Evolutionary conservation across 2,888 invertebrate species (phyloP), one percentile per base, ranked within the genome.

Genomic region (Toxonevra muliebris): DNA sequence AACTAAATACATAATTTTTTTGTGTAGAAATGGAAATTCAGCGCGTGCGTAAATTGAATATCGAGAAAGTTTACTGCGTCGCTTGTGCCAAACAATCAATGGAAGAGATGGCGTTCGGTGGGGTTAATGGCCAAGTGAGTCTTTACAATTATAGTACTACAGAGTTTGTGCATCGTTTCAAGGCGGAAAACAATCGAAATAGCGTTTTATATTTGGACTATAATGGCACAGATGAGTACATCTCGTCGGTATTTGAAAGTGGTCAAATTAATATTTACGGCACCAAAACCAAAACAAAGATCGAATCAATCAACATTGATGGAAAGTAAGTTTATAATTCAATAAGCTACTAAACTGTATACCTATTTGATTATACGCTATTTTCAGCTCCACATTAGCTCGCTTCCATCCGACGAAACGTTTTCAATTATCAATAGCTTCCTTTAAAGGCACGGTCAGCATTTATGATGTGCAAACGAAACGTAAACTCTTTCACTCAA

Each of bases 381-480:
- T 20, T 63, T 73, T 0, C 65, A 85, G 84, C 57, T 80, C 83
- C 5, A 83, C 84, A 2, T 69, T 85, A 50, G 79, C 81, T 0
- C 81, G 84, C 3, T 85, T 85, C 71, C 84, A 85, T 79, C 84
- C 85, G 1, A 75, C 72, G 11, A 85, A 83, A 70, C 79, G 82
- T 0, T 84, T 84, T 42, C 79, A 82, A 9, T 66, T 85, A 13
- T 76, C 81, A 0, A 74, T 84, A 50, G 83, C 82, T 19, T 82
- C 83, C 1, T 82, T 79, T 55, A 82, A 79, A 53, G 85, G 85
- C 1, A 75, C 79, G 0, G 81, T 85, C 0, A 79, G 74, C 5
- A 74, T 85, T 2, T 83, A 83, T 45, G 85, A 85, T 71, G 73
- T 83, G 42, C 80, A 83, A 43, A 64, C 79, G 1, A 84, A 84